Evolutionary conservation across 2,797 vertebrate species (phyloP).

Genomic region (Mus minutoides): DNA sequence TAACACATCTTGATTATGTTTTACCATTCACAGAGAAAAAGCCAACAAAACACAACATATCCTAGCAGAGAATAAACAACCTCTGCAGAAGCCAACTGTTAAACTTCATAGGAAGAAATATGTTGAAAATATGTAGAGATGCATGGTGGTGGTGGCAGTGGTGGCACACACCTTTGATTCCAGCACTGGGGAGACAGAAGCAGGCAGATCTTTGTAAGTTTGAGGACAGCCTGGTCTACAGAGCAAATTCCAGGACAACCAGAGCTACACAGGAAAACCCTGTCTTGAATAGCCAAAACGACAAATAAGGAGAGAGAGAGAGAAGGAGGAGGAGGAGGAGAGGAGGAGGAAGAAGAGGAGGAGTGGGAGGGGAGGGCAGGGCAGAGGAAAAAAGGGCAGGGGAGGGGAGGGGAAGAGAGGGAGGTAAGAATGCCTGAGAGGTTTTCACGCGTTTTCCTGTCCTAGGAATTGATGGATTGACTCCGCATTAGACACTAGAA

Average conservation of each 20-base stretch:
- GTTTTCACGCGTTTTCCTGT: conserved; percentile 4
- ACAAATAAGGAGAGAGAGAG: too few species aligned
- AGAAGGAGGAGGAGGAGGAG: too few species aligned
- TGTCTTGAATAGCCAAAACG: not conserved
- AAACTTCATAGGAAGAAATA: not conserved
- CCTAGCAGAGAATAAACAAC: conserved; percentile 2
- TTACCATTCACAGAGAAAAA: conserved; percentile 59
- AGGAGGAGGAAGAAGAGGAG: too few species aligned
- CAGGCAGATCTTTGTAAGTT: not conserved
- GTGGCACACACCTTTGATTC: not conserved
- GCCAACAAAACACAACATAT: not conserved
- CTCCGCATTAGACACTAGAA: not conserved
- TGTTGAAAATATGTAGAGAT: not conserved
- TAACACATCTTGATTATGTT: conserved; percentile 10
- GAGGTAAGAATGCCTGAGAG: not conserved
- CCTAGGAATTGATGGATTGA: not conserved
- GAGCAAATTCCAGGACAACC: not conserved
- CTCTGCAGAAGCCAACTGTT: conserved; percentile 21
- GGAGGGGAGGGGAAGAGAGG: not conserved
- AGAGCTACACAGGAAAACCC: not conserved
- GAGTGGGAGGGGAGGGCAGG: not conserved
- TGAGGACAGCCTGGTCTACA: not conserved
- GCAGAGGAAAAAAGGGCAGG: not conserved
- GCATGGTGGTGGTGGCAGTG: not conserved
- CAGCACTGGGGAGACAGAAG: not conserved